Evolutionary conservation across 2,113 vertebrate genomes (phyloP), one percentile per base, ranked within the genome.

Genomic region (Neoarius graeffei): DNA sequence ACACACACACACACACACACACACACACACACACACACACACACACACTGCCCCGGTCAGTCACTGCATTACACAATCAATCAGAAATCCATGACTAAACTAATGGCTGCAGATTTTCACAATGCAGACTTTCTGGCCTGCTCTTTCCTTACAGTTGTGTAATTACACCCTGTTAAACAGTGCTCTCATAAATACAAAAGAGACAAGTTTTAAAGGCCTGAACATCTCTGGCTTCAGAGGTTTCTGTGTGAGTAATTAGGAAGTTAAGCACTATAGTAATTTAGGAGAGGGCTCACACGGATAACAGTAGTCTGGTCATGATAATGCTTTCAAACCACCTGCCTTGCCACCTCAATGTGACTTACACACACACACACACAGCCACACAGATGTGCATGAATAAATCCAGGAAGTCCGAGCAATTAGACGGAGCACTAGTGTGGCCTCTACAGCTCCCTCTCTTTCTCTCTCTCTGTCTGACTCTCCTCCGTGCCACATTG

Each of bases 401-500:
- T 88, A 90, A 89, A 87, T 86, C 81, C 79, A 82, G 86, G 86
- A 91, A 89, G 85, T 91, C 88, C 59, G 52, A 79, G 90, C 87
- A 91, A 90, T 91, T 90, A 91, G 87, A 88, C 25, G 86, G 88
- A 89, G 79, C 87, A 91, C 17, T 48, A 80, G 88, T 89, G 88
- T 89, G 90, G 84, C 64, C 85, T 91, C 85, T 86, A 20, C n/a
- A 5, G 3, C 57, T 76, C 56, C 77, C 86, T 81, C 88, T 81
- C 52, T 80, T 14, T 60, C 6, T 9, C 64, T 84, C 85, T 89
- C 87, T 86, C 87, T 82, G 19, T 85, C 62, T 73, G 59, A 52
- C 77, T 62, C 81, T 66, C 84, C 83, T 88, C 84, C 81, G 81
- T 88, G 82, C 87, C 90, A 95, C 93, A 95, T 91, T 91, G 94